phyloP scores from a whole-genome alignment of 2,888 invertebrate genomes.

The Timema podura region DNA sequence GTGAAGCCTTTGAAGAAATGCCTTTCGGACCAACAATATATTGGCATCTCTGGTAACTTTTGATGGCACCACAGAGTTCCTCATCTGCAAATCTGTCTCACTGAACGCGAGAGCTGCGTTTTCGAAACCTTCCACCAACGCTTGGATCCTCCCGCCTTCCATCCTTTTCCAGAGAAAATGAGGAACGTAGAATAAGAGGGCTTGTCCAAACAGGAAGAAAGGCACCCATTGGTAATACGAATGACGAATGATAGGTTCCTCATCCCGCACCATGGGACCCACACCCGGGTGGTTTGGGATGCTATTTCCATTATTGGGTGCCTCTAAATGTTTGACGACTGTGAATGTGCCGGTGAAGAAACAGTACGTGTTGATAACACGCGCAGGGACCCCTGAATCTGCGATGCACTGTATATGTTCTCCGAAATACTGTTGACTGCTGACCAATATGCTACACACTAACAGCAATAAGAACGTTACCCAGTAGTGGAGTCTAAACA shows the following conservation, averaged over 20 bases:
- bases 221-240: constrained; percentile 48
- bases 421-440: constrained; percentile 37
- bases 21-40: constrained; percentile 19
- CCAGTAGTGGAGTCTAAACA: constrained; percentile 44
- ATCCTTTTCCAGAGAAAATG: constrained; percentile 43
- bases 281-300: constrained; percentile 38
- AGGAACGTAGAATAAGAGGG: constrained; percentile 43
- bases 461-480: constrained; percentile 41
- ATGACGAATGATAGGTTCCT: constrained; percentile 38
- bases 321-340: constrained; percentile 19
- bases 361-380: constrained; percentile 38
- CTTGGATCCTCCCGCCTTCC: constrained; percentile 43
- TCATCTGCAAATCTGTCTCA: constrained; percentile 14
- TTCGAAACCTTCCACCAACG: constrained; percentile 22
- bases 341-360: constrained; percentile 31
- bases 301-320: constrained; percentile 26
- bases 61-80: constrained; percentile 16
- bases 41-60: constrained; percentile 15
- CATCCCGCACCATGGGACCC: constrained; percentile 35
- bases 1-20: constrained; percentile 26
- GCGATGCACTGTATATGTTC: constrained; percentile 37
- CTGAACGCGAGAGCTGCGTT: constrained; percentile 15
- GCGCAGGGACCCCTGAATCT: constrained; percentile 23
- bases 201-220: constrained; percentile 43
- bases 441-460: constrained; percentile 42